These are phyloP conservation scores for Empidonax traillii DNA, from an alignment of 2,113 vertebrate species.

Conservation along the genomic window DNA sequence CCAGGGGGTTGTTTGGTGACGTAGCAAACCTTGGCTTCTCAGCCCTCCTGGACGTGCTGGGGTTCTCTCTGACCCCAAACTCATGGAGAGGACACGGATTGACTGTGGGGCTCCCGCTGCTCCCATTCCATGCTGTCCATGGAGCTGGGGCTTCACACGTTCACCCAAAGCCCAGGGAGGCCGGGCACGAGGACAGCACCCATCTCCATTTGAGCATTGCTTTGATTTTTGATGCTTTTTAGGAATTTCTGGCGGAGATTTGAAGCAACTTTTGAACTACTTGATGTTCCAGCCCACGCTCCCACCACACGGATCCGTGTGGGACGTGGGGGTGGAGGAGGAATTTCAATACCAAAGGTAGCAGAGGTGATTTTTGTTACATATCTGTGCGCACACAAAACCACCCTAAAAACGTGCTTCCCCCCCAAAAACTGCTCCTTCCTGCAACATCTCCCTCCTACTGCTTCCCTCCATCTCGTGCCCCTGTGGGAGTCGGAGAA, in stretches of 20 bases:
- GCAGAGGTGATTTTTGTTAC: not conserved
- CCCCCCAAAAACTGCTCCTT: not conserved
- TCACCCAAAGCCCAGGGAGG: not conserved
- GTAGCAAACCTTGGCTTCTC: not conserved
- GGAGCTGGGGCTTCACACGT: not conserved
- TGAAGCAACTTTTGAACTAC: not conserved
- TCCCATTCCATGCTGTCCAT: rapidly evolving
- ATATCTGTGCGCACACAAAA: rapidly evolving
- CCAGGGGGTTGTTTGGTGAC: not conserved
- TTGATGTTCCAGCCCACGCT: not conserved
- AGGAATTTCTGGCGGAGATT: not conserved
- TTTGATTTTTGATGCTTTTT: not conserved
- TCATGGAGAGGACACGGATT: rapidly evolving
- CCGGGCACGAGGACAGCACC: not conserved
- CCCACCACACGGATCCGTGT: rapidly evolving
- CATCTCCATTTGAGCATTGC: not conserved
- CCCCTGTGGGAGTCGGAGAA: not conserved
- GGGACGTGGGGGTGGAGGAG: not conserved
- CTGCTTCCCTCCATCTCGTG: rapidly evolving
- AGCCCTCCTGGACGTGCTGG: not conserved
- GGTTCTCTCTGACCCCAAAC: not conserved
- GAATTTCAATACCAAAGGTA: conserved; percentile 23
- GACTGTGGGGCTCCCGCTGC: not conserved
- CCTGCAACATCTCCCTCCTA: not conserved
- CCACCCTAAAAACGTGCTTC: not conserved